Conservation (phyloP, 1,140 invertebrate genomes). For the Macrosteles quadrilineatus region DNA sequence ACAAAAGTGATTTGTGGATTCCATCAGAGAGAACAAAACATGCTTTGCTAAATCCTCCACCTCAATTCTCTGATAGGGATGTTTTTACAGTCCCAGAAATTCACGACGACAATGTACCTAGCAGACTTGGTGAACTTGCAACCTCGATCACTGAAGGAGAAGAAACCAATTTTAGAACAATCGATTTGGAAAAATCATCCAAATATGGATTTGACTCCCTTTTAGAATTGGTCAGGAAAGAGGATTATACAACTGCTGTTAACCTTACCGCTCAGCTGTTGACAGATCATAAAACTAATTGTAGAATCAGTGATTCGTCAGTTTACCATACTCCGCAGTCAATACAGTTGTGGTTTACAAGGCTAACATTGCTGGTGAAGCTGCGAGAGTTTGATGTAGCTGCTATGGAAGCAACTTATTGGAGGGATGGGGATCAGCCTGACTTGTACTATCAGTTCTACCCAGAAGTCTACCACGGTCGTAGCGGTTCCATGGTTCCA, state of each 20-base stretch:
- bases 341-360: conserved; percentile 83
- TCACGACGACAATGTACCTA: too few relatives aligned
- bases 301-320: not conserved
- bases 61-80: too few relatives aligned
- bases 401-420: conserved; percentile 79
- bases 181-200: too few relatives aligned
- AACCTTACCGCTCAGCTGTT: not conserved
- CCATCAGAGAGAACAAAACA: too few relatives aligned
- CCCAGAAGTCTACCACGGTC: conserved; percentile 79
- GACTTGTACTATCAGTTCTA: conserved; percentile 93
- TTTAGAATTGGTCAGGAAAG: not conserved
- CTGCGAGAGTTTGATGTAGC: conserved; percentile 72
- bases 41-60: too few relatives aligned
- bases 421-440: conserved; percentile 82
- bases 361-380: conserved; percentile 81
- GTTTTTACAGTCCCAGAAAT: too few relatives aligned
- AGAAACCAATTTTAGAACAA: too few relatives aligned
- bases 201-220: too few relatives aligned
- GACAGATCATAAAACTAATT: not conserved
- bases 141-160: too few relatives aligned
- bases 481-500: conserved; percentile 84
- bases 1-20: too few relatives aligned
- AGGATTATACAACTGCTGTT: not conserved
- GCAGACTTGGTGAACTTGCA: too few relatives aligned
- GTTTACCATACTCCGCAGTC: not conserved